Evolutionary conservation across 2,113 vertebrate genomes (phyloP), one percentile per base, ranked within the genome.

Genomic region (Colinus virginianus): DNA sequence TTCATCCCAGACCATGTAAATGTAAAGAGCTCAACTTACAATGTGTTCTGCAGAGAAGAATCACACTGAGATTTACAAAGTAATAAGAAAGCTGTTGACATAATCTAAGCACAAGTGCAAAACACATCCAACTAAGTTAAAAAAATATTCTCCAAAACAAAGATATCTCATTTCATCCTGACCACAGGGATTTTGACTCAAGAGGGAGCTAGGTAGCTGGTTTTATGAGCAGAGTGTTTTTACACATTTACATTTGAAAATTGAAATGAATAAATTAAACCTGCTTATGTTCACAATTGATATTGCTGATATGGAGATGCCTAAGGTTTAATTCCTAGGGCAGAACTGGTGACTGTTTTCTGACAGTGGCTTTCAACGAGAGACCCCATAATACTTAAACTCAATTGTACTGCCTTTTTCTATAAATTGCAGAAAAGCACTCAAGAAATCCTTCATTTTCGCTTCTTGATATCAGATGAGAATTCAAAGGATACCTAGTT

Each of bases 141-240:
- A 72, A 72, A 76, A 82, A 51, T 68, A 45, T 25, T 78, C 28
- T 88, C 36, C 25, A 79, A 90, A 95, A 36, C 32, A 71, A 48
- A 25, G 56, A 76, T 9, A 51, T 46, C 92, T 96, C 25, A 22
- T 26, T 72, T 88, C 71, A 18, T 71, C 17, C 70, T 30, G 22
- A 93, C 40, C 69, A 69, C 7, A 75, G 59, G 48, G 20, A 88
- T 90, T 78, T 93, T 90, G 63, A 95, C 95, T 97, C 93, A 95
- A 97, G 96, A 94, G 96, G 97, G 96, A 95, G 96, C 97, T 90
- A 95, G n/a, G 90, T 68, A 94, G 84, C 93, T 87, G 79, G 28
- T 87, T 95, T 84, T 89, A 77, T 55, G 84, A 80, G 34, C 42
- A 78, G 38, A 85, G 18, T 13, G 70, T 85, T 90, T 79, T 81